phyloP scores from a whole-genome alignment of 2,888 invertebrate genomes.

The Drosophila gaucha region DNA sequence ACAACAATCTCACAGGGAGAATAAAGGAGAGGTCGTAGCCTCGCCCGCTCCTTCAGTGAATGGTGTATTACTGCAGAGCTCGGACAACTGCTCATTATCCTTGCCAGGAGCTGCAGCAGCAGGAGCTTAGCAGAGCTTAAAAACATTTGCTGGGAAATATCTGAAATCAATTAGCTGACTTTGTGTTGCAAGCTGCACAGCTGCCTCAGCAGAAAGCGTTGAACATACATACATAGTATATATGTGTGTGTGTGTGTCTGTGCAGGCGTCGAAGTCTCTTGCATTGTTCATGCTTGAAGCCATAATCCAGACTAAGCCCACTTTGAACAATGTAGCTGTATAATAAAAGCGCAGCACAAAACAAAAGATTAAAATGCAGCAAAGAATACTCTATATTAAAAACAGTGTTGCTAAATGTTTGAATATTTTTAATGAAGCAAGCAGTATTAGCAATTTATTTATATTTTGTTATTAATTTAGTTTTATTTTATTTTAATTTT shows the following conservation, averaged over 20 bases:
- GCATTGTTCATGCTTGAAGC: constrained; percentile 40
- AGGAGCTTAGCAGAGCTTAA: constrained; percentile 36
- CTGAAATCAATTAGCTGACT: constrained; percentile 51
- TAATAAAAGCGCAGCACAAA: constrained; percentile 15
- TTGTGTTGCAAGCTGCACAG: constrained; percentile 17
- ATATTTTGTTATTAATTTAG: too few species aligned
- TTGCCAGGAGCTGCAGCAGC: constrained; percentile 1
- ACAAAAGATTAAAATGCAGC: constrained; percentile 4
- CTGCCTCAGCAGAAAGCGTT: constrained; percentile 27
- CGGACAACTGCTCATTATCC: constrained; percentile 30
- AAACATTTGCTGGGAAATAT: constrained; percentile 23
- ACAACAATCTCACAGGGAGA: constrained; percentile 1
- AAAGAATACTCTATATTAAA: background rate
- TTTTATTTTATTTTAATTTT: too few species aligned
- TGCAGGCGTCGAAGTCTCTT: constrained; percentile 34
- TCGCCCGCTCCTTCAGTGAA: constrained; percentile 1
- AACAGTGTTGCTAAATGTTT: too few species aligned
- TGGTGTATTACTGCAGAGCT: constrained; percentile 6
- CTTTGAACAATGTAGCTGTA: constrained; percentile 12
- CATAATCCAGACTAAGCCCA: constrained; percentile 45
- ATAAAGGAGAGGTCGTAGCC: background rate
- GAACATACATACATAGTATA: too few species aligned
- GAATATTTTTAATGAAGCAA: too few species aligned
- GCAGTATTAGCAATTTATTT: too few species aligned
- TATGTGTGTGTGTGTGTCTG: constrained; percentile 4